Base-by-base conservation (phyloP, 2,113 vertebrate genomes). In the Rhodinocichla rosea region DNA sequence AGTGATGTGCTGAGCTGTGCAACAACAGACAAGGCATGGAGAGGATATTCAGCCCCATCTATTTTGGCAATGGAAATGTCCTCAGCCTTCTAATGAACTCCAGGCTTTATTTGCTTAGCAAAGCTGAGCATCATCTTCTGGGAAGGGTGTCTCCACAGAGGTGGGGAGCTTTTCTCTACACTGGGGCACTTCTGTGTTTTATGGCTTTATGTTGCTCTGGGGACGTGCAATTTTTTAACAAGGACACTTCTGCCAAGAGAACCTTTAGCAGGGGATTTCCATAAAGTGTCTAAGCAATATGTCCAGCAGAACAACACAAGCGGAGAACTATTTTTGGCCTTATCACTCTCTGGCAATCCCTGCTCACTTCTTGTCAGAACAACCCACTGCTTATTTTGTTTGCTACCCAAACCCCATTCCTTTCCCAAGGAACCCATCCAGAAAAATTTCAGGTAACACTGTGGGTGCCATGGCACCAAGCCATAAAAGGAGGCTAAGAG, bases 401-500 rank as follows among this genome's bases (percentile, higher is more conserved):
- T 75, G 33, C 60, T 64, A 32, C 42, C 35, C 49, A 78, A 89
- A 73, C 7, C 28, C n/a, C 67, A 44, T 7, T 70, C n/a, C 28
- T 60, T 78, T 76, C 1, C 1, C 57, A 80, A 73, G 55, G 42
- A 85, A 60, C 19, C 7, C 10, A 37, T 33, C 78, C 77, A 82
- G 15, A 3, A 0, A 73, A 95, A 49, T 13, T 69, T 35, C 39
- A 70, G 59, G 39, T 73, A 77, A 37, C 26, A 6, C 75, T 14
- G 50, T 4, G 3, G 53, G 42, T 0, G 0, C 67, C 2, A 0
- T 28, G 70, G 65, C 1, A 10, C 20, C 70, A 87, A 56, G 70
- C 55, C 63, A 53, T 42, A 32, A 47, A 71, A 65, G 33, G 45
- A 87, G 42, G 28, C 53, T 64, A 64, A 82, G 20, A 63, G 47